These are phyloP conservation scores for Syngnathus typhle DNA, from an alignment of 2,113 vertebrate species.

Conservation along the genomic window DNA sequence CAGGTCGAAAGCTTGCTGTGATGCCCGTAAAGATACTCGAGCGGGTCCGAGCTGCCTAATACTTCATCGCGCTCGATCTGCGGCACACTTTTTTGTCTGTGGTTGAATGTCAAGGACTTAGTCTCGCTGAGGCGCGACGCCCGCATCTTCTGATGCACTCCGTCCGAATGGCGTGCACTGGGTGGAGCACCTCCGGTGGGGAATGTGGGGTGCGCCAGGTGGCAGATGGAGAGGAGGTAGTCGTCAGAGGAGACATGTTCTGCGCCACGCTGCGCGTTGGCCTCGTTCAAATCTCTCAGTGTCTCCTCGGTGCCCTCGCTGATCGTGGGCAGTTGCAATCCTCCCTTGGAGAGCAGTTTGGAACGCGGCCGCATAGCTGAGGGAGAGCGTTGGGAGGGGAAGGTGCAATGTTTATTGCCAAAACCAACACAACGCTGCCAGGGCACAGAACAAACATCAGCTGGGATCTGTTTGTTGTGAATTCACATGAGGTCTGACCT, in stretches of 20 bases:
- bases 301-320: slow-evolving; percentile 71
- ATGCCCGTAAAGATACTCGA: slow-evolving; percentile 73
- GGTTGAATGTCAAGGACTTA: slow-evolving; percentile 3
- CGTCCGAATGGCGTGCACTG: slow-evolving; percentile 29
- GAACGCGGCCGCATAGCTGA: slow-evolving; percentile 76
- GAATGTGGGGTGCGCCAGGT: slow-evolving; percentile 78
- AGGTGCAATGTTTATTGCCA: slow-evolving; percentile 3
- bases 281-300: slow-evolving; percentile 57
- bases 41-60: slow-evolving; percentile 63
- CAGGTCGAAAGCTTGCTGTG: slow-evolving; percentile 33
- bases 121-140: slow-evolving; percentile 22
- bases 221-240: slow-evolving; percentile 84
- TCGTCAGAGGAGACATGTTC: slow-evolving; percentile 63
- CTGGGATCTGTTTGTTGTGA: not conserved
- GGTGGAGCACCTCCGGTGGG: slow-evolving; percentile 43
- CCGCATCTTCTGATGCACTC: slow-evolving; percentile 19
- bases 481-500: not conserved
- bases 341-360: slow-evolving; percentile 64
- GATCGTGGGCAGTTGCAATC: slow-evolving; percentile 75
- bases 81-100: slow-evolving; percentile 8
- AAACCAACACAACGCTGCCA: not conserved
- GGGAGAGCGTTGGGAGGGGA: slow-evolving; percentile 16
- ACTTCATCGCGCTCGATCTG: slow-evolving; percentile 12
- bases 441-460: not conserved
- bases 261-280: slow-evolving; percentile 29